phyloP scores from a whole-genome alignment of 2,888 invertebrate genomes.

The Leucoma salicis region DNA sequence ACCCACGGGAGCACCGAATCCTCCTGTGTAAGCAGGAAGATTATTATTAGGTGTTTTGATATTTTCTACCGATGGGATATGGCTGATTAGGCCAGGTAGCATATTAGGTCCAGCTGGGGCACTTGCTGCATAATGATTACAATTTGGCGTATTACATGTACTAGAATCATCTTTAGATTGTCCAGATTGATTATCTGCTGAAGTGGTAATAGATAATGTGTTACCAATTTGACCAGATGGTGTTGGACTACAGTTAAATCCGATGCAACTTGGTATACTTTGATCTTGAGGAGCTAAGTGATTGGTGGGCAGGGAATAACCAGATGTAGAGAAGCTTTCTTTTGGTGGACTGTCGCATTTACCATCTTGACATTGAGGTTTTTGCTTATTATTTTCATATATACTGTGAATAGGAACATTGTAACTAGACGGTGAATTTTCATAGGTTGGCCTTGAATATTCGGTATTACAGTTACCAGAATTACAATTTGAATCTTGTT shows the following conservation, averaged over 20 bases:
- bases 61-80: constrained; percentile 3
- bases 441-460: constrained; percentile 12
- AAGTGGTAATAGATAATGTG: constrained; percentile 1
- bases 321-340: constrained; percentile 4
- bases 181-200: constrained; percentile 2
- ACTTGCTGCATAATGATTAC: constrained; percentile 5
- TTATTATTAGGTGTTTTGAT: constrained; percentile 13
- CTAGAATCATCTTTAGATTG: neutral
- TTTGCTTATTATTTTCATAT: constrained; percentile 11
- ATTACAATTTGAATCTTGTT: constrained; percentile 36
- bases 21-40: constrained; percentile 22
- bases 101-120: constrained; percentile 1
- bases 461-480: constrained; percentile 34
- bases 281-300: constrained; percentile 13
- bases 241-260: constrained; percentile 16
- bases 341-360: constrained; percentile 25
- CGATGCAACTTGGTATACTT: constrained; percentile 16
- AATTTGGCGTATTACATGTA: constrained; percentile 12
- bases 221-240: neutral
- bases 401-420: constrained; percentile 27
- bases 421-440: constrained; percentile 20
- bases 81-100: constrained; percentile 6
- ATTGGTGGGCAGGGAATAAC: constrained; percentile 7
- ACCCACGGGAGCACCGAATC: constrained; percentile 28
- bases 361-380: constrained; percentile 17